Evolutionary conservation across 1,140 invertebrate genomes (phyloP).

Genomic region (Tribolium madens): DNA sequence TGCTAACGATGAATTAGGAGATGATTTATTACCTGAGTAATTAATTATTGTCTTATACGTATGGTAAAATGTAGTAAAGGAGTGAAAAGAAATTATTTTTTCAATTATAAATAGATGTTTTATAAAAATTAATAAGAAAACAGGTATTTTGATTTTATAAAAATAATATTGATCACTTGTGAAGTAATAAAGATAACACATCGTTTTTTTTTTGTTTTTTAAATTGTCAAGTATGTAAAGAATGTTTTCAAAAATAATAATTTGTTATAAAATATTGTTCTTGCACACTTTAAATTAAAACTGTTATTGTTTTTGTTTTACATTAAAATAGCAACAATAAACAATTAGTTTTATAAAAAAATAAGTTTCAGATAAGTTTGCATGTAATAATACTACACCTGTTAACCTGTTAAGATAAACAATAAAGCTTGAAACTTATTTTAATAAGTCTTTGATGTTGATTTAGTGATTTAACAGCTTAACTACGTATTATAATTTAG

Average conservation of each 20-base stretch:
- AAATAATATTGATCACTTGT: slow-evolving; percentile 23
- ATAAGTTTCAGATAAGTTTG: too few species aligned
- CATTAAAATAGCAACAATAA: not conserved
- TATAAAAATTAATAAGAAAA: slow-evolving; percentile 3
- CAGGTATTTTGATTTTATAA: slow-evolving; percentile 16
- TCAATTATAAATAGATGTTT: not conserved
- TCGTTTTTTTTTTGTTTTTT: too few species aligned
- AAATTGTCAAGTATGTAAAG: too few species aligned
- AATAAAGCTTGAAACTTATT: slow-evolving; percentile 23
- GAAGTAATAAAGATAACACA: not conserved
- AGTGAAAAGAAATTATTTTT: not conserved
- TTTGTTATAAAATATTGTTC: not conserved
- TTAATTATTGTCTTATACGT: not conserved
- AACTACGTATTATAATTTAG: slow-evolving; percentile 1
- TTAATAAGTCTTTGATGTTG: slow-evolving; percentile 27
- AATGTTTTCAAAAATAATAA: not conserved
- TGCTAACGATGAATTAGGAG: slow-evolving; percentile 83
- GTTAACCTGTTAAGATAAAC: not conserved
- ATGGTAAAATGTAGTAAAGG: not conserved
- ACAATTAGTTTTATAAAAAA: too few species aligned
- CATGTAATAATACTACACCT: not conserved
- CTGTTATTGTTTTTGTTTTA: not conserved
- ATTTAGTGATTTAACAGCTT: slow-evolving; percentile 18
- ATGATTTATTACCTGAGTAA: slow-evolving; percentile 85
- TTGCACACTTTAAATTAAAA: not conserved